These are phyloP conservation scores for Neoaliturus tenellus DNA, from an alignment of 2,888 invertebrate species.

Conservation along the genomic window DNA sequence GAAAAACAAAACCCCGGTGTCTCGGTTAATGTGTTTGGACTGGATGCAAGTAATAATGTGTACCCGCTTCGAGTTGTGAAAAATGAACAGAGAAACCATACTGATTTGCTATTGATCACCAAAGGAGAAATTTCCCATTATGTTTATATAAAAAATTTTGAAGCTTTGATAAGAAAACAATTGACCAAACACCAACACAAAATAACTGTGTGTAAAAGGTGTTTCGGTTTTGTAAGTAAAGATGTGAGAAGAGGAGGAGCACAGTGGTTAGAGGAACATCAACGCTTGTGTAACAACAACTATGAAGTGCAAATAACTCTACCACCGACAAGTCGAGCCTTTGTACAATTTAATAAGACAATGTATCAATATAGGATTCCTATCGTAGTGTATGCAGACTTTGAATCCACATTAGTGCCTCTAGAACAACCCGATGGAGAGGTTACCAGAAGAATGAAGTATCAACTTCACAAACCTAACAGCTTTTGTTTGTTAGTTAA, in stretches of 20 bases:
- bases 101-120: constrained; percentile 1
- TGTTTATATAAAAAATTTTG: neutral
- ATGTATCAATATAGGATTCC: constrained; percentile 23
- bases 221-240: constrained; percentile 18
- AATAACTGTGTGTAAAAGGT: constrained; percentile 45
- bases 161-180: no score
- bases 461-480: constrained; percentile 9
- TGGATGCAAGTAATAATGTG: neutral
- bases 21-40: neutral
- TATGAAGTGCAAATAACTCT: neutral
- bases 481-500: constrained; percentile 29
- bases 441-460: neutral
- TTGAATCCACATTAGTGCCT: constrained; percentile 11
- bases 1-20: neutral
- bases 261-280: neutral
- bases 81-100: neutral
- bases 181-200: no score
- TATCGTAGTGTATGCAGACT: constrained; percentile 16
- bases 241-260: neutral
- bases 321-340: neutral
- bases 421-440: neutral
- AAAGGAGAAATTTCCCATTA: neutral
- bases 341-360: neutral
- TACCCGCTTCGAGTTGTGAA: neutral
- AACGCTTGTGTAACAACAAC: neutral